These are phyloP conservation scores for Limnothrissa miodon DNA, from an alignment of 2,113 vertebrate species.

Conservation along the genomic window DNA sequence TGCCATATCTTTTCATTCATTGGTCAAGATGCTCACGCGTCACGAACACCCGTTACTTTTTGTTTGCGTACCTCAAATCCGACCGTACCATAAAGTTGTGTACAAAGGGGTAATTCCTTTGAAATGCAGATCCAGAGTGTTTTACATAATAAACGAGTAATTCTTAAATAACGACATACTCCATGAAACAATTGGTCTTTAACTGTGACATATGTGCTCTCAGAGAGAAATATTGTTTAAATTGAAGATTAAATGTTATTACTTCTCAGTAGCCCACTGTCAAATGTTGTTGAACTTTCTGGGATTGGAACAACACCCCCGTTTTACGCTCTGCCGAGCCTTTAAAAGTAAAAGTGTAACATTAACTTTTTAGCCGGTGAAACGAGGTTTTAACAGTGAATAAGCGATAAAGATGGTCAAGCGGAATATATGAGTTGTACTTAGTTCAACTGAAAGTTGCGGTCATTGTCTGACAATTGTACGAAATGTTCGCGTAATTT, in stretches of 20 bases:
- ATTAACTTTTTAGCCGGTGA: neutral
- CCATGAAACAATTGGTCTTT: neutral
- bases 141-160: neutral
- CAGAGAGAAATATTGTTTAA: neutral
- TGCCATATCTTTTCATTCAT: slow-evolving; percentile 11
- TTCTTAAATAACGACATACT: neutral
- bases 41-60: slow-evolving; percentile 46
- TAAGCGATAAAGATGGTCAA: neutral
- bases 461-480: neutral
- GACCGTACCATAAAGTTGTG: slow-evolving; percentile 67
- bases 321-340: slow-evolving; percentile 10
- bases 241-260: neutral
- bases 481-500: neutral
- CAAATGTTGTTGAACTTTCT: neutral
- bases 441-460: neutral
- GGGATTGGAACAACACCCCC: slow-evolving; percentile 15
- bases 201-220: neutral
- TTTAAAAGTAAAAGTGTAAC: slow-evolving; percentile 21
- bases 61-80: slow-evolving; percentile 29
- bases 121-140: neutral
- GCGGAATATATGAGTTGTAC: neutral
- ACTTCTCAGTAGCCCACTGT: neutral
- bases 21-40: slow-evolving; percentile 6
- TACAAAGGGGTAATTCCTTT: slow-evolving; percentile 36
- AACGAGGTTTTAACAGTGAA: neutral